Percentiles rank a stretch among this genome's conserved stretches.
phyloP scores from a whole-genome alignment of 2,797 vertebrate species.

The Hephaestus fuliginosus region DNA sequence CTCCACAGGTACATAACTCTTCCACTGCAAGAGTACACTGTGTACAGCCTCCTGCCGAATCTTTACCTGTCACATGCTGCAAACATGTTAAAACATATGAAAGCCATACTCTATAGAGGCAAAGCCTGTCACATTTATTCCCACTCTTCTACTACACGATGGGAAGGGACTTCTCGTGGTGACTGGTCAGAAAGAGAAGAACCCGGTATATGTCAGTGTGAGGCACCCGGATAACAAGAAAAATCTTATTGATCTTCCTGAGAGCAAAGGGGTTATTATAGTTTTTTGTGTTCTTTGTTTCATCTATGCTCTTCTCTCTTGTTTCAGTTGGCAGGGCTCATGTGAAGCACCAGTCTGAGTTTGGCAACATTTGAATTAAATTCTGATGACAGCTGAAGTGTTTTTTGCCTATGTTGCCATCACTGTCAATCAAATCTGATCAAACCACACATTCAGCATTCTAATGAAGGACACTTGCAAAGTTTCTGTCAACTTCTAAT shows the following conservation, averaged over 20 bases:
- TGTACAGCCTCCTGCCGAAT: slow-evolving; percentile 9
- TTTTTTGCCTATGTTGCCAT: no score
- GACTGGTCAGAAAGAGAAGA: slow-evolving; percentile 8
- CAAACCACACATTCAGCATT: no score
- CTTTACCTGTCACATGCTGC: slow-evolving; percentile 14
- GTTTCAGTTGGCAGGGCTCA: no score
- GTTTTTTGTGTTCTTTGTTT: no score
- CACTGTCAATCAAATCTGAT: no score
- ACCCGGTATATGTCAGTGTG: not conserved
- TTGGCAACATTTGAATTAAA: no score
- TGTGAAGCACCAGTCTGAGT: no score
- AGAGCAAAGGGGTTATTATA: no score
- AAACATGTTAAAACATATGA: slow-evolving; percentile 9
- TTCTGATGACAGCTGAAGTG: no score
- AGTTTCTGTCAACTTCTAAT: no score
- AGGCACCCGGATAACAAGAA: not conserved
- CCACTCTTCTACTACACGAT: not conserved
- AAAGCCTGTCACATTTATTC: slow-evolving; percentile 1
- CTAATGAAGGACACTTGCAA: no score
- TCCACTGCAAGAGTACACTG: not conserved
- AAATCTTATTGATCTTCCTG: not conserved
- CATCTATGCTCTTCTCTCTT: no score
- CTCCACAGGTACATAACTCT: not conserved
- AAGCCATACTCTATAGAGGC: not conserved
- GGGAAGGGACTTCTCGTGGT: not conserved